A percentile compares a stretch with the other conserved stretches of the same genome.
These are phyloP conservation scores for Beaufortia kweichowensis DNA, from an alignment of 2,113 vertebrate species.

Conservation along the genomic window DNA sequence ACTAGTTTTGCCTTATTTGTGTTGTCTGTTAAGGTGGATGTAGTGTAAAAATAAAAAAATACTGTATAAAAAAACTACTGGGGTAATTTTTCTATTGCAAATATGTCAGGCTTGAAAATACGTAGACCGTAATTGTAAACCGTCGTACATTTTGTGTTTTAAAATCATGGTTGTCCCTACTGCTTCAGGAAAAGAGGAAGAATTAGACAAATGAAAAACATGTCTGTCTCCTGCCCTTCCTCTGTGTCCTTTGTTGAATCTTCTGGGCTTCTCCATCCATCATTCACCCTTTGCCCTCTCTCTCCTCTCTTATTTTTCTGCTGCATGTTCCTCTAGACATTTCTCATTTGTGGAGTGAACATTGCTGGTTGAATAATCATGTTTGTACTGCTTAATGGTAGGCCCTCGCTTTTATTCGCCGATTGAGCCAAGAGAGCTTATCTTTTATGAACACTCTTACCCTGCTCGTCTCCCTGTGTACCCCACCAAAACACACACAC, in stretches of 20 bases:
- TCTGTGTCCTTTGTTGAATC: slow-evolving; percentile 56
- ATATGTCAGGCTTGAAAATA: no score
- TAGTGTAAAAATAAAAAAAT: no score
- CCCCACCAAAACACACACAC: slow-evolving; percentile 48
- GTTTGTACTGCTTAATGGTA: slow-evolving; percentile 80
- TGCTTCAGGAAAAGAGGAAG: slow-evolving; percentile 66
- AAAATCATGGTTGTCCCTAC: slow-evolving; percentile 50
- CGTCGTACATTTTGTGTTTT: no score
- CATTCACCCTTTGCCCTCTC: slow-evolving; percentile 49
- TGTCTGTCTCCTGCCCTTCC: slow-evolving; percentile 1
- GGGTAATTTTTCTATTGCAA: no score
- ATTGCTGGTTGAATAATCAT: slow-evolving; percentile 78
- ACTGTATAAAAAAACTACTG: no score
- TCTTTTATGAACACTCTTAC: slow-evolving; percentile 74
- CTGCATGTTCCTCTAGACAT: not conserved
- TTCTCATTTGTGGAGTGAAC: slow-evolving; percentile 66
- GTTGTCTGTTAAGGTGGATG: no score
- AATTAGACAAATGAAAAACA: slow-evolving; percentile 73
- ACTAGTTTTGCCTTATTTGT: no score
- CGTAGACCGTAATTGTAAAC: no score
- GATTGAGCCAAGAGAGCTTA: slow-evolving; percentile 74
- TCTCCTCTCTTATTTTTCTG: slow-evolving; percentile 33
- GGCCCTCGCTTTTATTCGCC: slow-evolving; percentile 68
- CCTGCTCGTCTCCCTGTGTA: slow-evolving; percentile 61
- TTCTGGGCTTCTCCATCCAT: slow-evolving; percentile 57